Base-by-base conservation (phyloP, 1,140 invertebrate species). In the Luehdorfia chinensis region DNA sequence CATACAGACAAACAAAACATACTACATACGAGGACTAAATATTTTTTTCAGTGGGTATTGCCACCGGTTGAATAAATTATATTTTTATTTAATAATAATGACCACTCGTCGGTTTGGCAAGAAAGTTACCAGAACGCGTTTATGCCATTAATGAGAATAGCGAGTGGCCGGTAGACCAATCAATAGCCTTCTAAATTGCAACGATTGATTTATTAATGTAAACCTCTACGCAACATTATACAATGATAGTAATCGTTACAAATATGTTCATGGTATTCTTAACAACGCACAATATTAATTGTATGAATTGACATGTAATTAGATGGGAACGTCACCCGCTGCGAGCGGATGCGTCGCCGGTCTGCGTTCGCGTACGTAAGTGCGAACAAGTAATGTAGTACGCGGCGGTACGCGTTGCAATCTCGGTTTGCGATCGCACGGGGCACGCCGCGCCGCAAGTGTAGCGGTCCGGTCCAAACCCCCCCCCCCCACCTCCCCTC, bases 231-330 rank as follows among this genome's bases (percentile, higher is more conserved):
- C 72, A 80, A 80, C 78, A 74, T 81, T 67, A 62, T 66, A 79
- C 62, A 72, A 61, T 59, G 61, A 75, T 74, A 62, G 44, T 55
- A 59, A 71, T 78, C 58, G 56, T 71, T 83, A 83, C 75, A 85
- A 80, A 84, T 80, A 76, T 66, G 59, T 69, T 69, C 25, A 53
- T 52, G 19, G 33, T 53, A 50, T 50, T 50, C 36, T 50, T 53
- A 84, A 81, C 77, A 74, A 76, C 65, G 75, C 75, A 78, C 66
- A 75, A 69, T 75, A 76, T 68, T 75, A 84, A 79, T 85, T 76
- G 59, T 73, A 68, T 73, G 78, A 85, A 85, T 85, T 85, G 81
- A 85, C 81, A 83, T 73, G 70, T 78, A 72, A 66, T 62, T 62
- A 60, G 13, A 56, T 59, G 49, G 57, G 57, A 33, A 23, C 25